Evolutionary conservation across 2,888 invertebrate genomes (phyloP).

Genomic region (Perithous albicinctus): DNA sequence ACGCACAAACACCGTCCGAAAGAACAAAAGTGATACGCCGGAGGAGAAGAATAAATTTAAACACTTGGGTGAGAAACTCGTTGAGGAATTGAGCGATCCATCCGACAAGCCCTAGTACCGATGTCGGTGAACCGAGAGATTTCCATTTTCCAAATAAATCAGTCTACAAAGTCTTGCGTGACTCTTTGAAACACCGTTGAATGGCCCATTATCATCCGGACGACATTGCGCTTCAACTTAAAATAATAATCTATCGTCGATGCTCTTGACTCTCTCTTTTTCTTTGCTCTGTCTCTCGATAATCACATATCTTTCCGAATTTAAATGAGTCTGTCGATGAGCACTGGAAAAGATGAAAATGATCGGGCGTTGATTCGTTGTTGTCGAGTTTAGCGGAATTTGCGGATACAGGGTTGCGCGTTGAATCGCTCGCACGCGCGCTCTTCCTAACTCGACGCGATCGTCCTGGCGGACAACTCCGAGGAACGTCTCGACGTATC

Average conservation of each 20-base stretch:
- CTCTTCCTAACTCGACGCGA: slow-evolving; percentile 43
- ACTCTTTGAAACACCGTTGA: slow-evolving; percentile 7
- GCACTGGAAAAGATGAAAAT: neutral
- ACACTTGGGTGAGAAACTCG: slow-evolving; percentile 50
- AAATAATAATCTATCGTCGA: neutral
- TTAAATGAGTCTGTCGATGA: neutral
- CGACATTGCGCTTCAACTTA: neutral
- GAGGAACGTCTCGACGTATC: slow-evolving; percentile 67
- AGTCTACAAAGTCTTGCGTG: slow-evolving; percentile 41
- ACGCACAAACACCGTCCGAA: neutral
- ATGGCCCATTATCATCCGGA: slow-evolving; percentile 7
- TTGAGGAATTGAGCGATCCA: slow-evolving; percentile 39
- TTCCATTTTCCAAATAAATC: slow-evolving; percentile 52
- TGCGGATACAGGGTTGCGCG: neutral
- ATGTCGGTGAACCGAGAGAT: slow-evolving; percentile 34
- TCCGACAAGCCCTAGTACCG: slow-evolving; percentile 40
- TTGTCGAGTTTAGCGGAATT: neutral
- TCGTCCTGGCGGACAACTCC: slow-evolving; percentile 60
- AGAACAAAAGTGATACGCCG: neutral
- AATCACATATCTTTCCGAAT: neutral
- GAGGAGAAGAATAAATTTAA: slow-evolving; percentile 3
- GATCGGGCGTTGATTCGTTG: neutral
- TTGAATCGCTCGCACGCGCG: neutral
- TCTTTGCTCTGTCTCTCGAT: neutral
- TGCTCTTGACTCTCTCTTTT: neutral